These are phyloP conservation scores for Aphidoletes aphidimyza DNA, from an alignment of 2,888 invertebrate species.

Conservation along the genomic window DNA sequence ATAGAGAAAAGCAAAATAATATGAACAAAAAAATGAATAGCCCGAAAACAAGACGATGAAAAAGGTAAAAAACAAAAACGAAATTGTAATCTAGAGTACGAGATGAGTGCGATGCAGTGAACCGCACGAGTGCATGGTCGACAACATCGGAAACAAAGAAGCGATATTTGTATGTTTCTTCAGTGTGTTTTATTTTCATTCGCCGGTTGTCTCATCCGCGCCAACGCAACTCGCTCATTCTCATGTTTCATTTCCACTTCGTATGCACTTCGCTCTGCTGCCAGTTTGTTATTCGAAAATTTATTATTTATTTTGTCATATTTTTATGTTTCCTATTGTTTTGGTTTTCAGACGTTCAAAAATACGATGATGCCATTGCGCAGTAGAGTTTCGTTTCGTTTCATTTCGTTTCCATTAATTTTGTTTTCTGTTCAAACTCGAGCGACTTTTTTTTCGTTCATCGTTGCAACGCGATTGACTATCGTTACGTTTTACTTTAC, in stretches of 20 bases:
- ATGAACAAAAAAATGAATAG: constrained; percentile 2
- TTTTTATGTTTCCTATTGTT: constrained; percentile 20
- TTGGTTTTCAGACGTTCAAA: not conserved
- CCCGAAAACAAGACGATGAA: not conserved
- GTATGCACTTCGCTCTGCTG: not conserved
- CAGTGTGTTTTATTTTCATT: not conserved
- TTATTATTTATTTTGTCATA: constrained; percentile 43
- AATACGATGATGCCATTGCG: not conserved
- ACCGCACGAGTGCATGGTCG: constrained; percentile 34
- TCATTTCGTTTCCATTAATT: too few species aligned
- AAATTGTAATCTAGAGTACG: not conserved
- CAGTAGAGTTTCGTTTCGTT: not conserved
- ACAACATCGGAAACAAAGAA: not conserved
- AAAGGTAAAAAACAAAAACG: not conserved
- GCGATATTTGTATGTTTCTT: constrained; percentile 28
- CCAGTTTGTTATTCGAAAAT: not conserved
- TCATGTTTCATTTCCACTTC: not conserved
- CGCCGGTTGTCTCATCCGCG: not conserved
- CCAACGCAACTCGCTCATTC: not conserved
- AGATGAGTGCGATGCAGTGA: constrained; percentile 39
- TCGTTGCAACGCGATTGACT: too few species aligned
- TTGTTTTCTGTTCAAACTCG: too few species aligned
- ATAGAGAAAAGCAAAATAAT: not conserved
- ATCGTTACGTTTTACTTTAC: too few species aligned
- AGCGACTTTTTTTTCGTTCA: too few species aligned